These are phyloP conservation scores for Psilopogon haemacephalus DNA, from an alignment of 2,113 vertebrate genomes.

Conservation along the genomic window DNA sequence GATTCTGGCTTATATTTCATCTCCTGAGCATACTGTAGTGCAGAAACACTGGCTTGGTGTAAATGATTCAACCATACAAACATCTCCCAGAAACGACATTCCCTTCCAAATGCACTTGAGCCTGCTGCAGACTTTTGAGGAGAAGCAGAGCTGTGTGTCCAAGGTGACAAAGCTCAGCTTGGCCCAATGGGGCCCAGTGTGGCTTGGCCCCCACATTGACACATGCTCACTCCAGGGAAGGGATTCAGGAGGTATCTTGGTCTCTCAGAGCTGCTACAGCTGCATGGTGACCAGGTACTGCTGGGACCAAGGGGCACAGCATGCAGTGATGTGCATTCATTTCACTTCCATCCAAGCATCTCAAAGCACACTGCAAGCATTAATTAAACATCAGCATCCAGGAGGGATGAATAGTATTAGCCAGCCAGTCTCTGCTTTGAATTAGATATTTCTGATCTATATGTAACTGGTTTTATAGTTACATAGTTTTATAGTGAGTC, in stretches of 20 bases:
- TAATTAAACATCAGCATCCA: constrained; percentile 51
- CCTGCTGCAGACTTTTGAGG: neutral
- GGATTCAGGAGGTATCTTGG: neutral
- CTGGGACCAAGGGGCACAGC: neutral
- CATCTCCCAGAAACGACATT: constrained; percentile 31
- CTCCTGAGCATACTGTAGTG: neutral
- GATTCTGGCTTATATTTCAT: neutral
- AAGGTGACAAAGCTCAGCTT: neutral
- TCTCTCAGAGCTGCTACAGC: neutral
- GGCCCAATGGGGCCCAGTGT: too few relatives aligned
- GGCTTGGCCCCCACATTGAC: neutral
- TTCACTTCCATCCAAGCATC: constrained; percentile 35
- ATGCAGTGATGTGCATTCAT: neutral
- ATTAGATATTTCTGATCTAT: constrained; percentile 21
- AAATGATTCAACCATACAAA: constrained; percentile 36
- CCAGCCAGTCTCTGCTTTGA: neutral
- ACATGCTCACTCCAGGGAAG: neutral
- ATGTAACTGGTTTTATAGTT: neutral
- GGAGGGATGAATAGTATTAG: constrained; percentile 43
- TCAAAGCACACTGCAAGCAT: constrained; percentile 52
- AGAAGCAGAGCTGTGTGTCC: neutral
- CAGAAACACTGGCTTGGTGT: constrained; percentile 5
- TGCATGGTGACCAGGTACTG: neutral
- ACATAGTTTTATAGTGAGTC: neutral
- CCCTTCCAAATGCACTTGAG: neutral